These are phyloP conservation scores for Tromatobia lineatoria DNA, from an alignment of 2,888 invertebrate genomes.

Conservation along the genomic window DNA sequence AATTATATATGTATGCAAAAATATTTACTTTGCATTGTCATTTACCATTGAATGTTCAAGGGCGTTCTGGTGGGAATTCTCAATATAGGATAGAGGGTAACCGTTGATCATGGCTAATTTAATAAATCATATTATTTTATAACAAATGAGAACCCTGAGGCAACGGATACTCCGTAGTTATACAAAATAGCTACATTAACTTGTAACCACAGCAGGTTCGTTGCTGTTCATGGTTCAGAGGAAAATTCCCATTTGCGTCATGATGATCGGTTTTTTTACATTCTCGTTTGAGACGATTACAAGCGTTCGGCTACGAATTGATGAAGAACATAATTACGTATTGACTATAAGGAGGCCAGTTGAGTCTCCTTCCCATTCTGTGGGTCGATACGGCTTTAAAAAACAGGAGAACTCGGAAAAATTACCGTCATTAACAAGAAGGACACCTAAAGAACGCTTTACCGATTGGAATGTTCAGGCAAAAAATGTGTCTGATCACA, in stretches of 20 bases:
- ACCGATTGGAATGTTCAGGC: not conserved
- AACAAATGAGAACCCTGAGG: not conserved
- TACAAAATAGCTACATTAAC: not conserved
- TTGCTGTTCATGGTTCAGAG: slow-evolving; percentile 8
- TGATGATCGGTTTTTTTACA: slow-evolving; percentile 21
- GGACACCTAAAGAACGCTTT: not conserved
- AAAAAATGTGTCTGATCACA: not conserved
- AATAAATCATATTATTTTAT: not conserved
- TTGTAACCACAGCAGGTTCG: not conserved
- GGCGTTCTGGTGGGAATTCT: not conserved
- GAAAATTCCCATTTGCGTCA: slow-evolving; percentile 63
- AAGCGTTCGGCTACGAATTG: not conserved
- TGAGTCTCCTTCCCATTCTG: not conserved
- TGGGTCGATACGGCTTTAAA: not conserved
- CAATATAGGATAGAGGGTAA: not conserved
- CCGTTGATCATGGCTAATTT: no score
- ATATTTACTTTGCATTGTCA: not conserved
- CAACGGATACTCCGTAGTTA: not conserved
- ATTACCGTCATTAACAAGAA: not conserved
- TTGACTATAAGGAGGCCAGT: not conserved
- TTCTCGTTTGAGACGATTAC: not conserved
- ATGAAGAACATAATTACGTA: not conserved
- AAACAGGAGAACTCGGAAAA: not conserved
- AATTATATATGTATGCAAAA: no score
- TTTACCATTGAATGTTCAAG: not conserved